A percentile compares a stretch with the other conserved stretches of the same genome.
Conservation (phyloP, 37 sponge, comb jelly and placozoan genomes). For the Geodia barretti region DNA sequence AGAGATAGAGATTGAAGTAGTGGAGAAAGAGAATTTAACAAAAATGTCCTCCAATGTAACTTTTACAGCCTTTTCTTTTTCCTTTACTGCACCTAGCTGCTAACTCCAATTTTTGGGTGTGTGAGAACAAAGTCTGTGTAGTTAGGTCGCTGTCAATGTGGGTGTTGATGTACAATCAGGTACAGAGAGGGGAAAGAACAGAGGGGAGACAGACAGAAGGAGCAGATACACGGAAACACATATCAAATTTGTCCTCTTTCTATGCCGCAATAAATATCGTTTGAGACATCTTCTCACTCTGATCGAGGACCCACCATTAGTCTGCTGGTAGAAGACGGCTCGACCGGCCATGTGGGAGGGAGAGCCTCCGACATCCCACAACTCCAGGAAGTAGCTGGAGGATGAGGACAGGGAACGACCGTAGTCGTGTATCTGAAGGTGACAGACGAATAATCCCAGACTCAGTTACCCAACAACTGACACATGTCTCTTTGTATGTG, state of each 20-base stretch:
- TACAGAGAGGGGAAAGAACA: no score
- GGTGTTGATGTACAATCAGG: no score
- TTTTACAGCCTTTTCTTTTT: no score
- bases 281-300: neutral
- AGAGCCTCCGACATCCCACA: conserved; percentile 97
- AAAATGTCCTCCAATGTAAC: no score
- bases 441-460: neutral
- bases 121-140: no score
- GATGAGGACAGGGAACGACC: conserved; percentile 31
- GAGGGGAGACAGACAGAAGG: neutral
- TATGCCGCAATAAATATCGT: neutral
- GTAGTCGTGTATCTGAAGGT: conserved; percentile 55
- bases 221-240: no score
- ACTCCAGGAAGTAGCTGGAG: conserved; percentile 83
- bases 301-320: conserved; percentile 62
- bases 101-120: no score
- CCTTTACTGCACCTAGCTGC: no score
- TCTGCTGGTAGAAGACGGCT: conserved; percentile 76
- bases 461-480: neutral
- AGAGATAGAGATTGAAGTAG: neutral
- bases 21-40: neutral
- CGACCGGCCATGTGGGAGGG: conserved; percentile 78
- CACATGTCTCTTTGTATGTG: neutral
- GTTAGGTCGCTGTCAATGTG: no score
- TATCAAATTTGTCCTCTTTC: no score